Evolutionary conservation across 2,888 invertebrate species (phyloP).

Genomic region (Ichneumon xanthorius): DNA sequence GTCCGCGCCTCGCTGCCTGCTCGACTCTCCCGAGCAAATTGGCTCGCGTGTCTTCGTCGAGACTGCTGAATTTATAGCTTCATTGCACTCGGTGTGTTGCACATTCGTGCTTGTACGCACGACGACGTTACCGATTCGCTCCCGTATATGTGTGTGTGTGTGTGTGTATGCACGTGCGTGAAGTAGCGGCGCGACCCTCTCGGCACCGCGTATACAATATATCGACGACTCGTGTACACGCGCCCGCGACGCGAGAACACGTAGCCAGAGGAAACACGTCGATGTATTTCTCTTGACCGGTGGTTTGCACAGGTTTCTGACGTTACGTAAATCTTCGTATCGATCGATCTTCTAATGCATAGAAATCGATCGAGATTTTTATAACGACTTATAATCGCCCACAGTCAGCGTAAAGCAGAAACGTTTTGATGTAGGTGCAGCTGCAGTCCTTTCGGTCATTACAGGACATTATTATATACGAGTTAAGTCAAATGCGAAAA

Average conservation of each 20-base stretch:
- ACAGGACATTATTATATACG: not conserved
- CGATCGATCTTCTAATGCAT: slow-evolving; percentile 36
- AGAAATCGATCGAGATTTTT: slow-evolving; percentile 26
- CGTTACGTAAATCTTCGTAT: slow-evolving; percentile 71
- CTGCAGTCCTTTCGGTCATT: slow-evolving; percentile 7
- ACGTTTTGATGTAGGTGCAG: slow-evolving; percentile 24
- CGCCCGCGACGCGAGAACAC: slow-evolving; percentile 48
- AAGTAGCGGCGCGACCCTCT: slow-evolving; percentile 36
- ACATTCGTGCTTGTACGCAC: slow-evolving; percentile 66
- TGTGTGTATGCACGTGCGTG: slow-evolving; percentile 35
- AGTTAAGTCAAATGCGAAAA: not conserved
- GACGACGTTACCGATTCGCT: slow-evolving; percentile 24
- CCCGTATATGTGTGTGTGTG: slow-evolving; percentile 37
- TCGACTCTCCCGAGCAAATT: slow-evolving; percentile 78
- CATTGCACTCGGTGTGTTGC: slow-evolving; percentile 77
- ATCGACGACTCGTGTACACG: slow-evolving; percentile 61
- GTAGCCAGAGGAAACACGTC: slow-evolving; percentile 53
- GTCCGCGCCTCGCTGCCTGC: slow-evolving; percentile 15
- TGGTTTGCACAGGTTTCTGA: slow-evolving; percentile 40
- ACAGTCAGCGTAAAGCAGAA: not conserved
- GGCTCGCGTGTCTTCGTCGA: slow-evolving; percentile 81
- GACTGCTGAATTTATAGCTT: slow-evolving; percentile 82
- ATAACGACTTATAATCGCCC: slow-evolving; percentile 34
- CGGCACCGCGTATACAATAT: slow-evolving; percentile 25
- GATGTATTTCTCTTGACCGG: slow-evolving; percentile 54